A percentile compares a stretch with the other conserved stretches of the same genome.
These are phyloP conservation scores for Myotis myotis DNA, from an alignment of 2,797 vertebrate genomes.

Conservation along the genomic window DNA sequence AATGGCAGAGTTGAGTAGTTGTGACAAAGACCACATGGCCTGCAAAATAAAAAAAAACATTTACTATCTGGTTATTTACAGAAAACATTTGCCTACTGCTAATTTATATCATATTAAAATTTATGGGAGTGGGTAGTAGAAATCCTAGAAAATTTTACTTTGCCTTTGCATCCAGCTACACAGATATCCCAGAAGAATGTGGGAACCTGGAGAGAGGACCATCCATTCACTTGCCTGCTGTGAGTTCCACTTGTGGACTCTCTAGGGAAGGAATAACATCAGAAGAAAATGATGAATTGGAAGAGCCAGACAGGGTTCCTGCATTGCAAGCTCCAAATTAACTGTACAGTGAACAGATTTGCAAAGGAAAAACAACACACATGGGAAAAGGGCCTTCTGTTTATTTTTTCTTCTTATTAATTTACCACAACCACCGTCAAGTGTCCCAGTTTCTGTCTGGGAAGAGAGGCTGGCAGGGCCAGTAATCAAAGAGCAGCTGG, in stretches of 20 bases:
- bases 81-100: conserved; percentile 52
- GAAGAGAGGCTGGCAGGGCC: conserved; percentile 70
- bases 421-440: conserved; percentile 80
- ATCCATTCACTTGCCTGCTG: conserved; percentile 64
- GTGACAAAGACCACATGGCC: conserved; percentile 63
- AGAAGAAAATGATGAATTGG: conserved; percentile 71
- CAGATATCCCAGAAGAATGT: conserved; percentile 64
- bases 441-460: conserved; percentile 80
- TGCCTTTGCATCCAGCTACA: conserved; percentile 32
- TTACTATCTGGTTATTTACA: conserved; percentile 56
- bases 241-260: conserved; percentile 52
- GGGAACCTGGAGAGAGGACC: conserved; percentile 40
- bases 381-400: conserved; percentile 79
- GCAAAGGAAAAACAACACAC: conserved; percentile 69
- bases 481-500: conserved; percentile 73
- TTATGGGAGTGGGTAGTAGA: conserved; percentile 33
- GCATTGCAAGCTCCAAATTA: conserved; percentile 73
- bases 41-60: conserved; percentile 49
- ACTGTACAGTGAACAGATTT: conserved; percentile 77
- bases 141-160: conserved; percentile 41
- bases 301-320: conserved; percentile 51
- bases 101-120: conserved; percentile 63
- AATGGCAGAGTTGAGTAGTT: neutral
- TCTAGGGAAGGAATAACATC: conserved; percentile 64
- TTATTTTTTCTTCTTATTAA: conserved; percentile 80